Evolutionary conservation across 2,113 vertebrate genomes (phyloP).

Genomic region (Melospiza georgiana): DNA sequence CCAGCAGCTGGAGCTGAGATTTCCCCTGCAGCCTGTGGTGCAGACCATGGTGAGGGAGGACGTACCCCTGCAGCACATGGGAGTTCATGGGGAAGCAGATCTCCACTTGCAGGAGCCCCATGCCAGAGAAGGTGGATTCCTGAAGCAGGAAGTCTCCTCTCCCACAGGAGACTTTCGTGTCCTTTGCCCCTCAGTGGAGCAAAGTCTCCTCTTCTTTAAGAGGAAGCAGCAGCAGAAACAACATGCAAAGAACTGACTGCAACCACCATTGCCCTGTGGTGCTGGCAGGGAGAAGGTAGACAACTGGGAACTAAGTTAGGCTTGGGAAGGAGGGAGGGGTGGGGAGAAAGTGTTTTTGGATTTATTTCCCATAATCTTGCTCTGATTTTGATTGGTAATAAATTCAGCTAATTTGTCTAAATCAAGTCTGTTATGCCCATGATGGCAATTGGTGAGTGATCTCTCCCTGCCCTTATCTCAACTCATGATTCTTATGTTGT

Average conservation of each 20-base stretch:
- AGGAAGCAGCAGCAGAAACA: not conserved
- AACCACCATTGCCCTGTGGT: fast-evolving
- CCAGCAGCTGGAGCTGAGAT: not conserved
- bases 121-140: not conserved
- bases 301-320: not conserved
- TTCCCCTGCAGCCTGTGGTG: not conserved
- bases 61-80: not conserved
- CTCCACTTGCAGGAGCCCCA: not conserved
- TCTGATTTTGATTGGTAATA: not conserved
- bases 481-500: not conserved
- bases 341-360: not conserved
- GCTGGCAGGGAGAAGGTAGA: not conserved
- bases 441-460: not conserved
- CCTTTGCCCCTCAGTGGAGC: not conserved
- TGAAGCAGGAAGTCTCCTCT: not conserved
- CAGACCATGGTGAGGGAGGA: not conserved
- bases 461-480: not conserved
- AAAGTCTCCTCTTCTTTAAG: not conserved
- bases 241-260: not conserved
- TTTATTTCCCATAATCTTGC: not conserved
- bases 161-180: not conserved
- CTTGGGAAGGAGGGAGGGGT: not conserved
- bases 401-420: not conserved
- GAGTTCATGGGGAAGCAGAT: not conserved
- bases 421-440: not conserved